A percentile compares a stretch with the other conserved stretches of the same genome.
phyloP scores from a whole-genome alignment of 2,113 vertebrate species.

The Corydoras sp. region DNA sequence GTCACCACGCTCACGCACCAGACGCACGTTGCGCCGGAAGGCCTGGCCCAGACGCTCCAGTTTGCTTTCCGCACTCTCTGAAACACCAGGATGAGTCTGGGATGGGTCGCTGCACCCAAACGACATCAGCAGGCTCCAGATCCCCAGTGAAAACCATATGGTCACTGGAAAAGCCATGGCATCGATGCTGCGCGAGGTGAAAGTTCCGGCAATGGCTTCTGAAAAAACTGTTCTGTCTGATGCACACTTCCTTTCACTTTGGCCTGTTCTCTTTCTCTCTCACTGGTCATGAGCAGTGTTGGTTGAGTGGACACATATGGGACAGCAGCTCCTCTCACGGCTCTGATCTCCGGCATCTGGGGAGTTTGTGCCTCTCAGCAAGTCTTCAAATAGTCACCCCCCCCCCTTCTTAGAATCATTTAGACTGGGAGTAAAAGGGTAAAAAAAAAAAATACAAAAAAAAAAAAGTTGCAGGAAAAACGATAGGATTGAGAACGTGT shows the following conservation, averaged over 20 bases:
- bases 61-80: conserved; percentile 74
- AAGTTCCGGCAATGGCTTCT: conserved; percentile 7
- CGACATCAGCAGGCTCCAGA: conserved; percentile 43
- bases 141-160: conserved; percentile 48
- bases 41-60: conserved; percentile 84
- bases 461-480: conserved; percentile 27
- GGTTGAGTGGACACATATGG: conserved; percentile 11
- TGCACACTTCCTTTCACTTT: conserved; percentile 17
- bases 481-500: conserved; percentile 23
- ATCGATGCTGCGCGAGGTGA: background rate
- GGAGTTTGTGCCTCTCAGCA: conserved; percentile 59
- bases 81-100: conserved; percentile 48
- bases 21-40: conserved; percentile 84
- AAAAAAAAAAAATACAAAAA: background rate
- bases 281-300: conserved; percentile 14
- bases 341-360: conserved; percentile 38
- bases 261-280: conserved; percentile 13
- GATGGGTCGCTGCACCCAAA: conserved; percentile 33
- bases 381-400: conserved; percentile 58
- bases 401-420: conserved; percentile 66
- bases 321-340: conserved; percentile 25
- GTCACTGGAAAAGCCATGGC: conserved; percentile 53
- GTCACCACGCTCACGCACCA: conserved; percentile 77
- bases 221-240: conserved; percentile 30
- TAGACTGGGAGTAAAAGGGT: conserved; percentile 37